A percentile compares a stretch with the other conserved stretches of the same genome.
phyloP scores from a whole-genome alignment of 1,140 invertebrate species.

The Myzus persicae region DNA sequence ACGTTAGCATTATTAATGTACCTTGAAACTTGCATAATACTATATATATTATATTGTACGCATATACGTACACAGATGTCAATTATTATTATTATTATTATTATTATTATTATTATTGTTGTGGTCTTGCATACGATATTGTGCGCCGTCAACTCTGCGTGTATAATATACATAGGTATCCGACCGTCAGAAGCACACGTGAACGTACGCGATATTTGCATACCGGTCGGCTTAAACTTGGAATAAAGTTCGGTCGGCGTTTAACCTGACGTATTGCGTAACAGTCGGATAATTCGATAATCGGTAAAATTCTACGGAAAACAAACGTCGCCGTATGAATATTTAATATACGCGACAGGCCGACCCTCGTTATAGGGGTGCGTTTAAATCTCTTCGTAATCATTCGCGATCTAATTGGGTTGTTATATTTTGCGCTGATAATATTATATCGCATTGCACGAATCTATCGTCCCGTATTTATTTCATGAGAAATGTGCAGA shows the following conservation, averaged over 20 bases:
- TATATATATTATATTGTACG: not conserved
- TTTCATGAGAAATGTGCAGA: not conserved
- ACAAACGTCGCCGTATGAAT: not conserved
- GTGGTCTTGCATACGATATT: not conserved
- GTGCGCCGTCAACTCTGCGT: not conserved
- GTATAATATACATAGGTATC: not conserved
- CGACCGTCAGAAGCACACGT: not conserved
- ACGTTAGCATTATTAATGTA: slow-evolving; percentile 3
- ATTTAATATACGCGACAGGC: not conserved
- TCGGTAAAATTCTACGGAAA: not conserved
- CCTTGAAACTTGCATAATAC: not conserved
- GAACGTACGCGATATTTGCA: not conserved
- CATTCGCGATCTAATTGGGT: not conserved
- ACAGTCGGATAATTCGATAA: not conserved
- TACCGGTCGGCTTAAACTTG: not conserved
- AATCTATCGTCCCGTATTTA: not conserved
- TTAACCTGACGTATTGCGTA: not conserved
- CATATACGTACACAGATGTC: not conserved
- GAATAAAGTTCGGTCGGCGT: not conserved
- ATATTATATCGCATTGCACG: not conserved
- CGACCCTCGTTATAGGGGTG: not conserved
- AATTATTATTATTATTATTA: not conserved
- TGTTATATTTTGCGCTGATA: not conserved
- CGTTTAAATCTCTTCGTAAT: not conserved
- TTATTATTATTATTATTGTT: not conserved